Base-by-base conservation (phyloP, 1,140 invertebrate species). In the Bombyx mandarina region DNA sequence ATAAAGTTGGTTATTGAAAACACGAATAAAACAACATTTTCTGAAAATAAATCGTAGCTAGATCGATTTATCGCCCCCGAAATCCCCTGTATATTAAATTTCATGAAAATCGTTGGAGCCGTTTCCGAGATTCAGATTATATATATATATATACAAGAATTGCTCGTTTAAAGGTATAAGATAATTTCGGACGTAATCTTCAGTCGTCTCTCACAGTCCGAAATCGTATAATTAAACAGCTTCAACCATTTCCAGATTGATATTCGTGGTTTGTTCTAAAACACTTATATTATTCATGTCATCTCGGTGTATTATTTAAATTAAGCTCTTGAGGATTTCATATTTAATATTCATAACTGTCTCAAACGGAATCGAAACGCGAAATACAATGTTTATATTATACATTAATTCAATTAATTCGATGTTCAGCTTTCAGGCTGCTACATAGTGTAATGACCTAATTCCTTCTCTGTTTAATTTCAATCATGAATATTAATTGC, bases 281-380 rank as follows among this genome's bases (percentile, higher is more conserved):
- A 64, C 69, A 66, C 52, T 58, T 71, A 60, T 62, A 64, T 68
- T 66, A 71, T 71, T 71, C 66, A 71, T 71, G 58, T 61, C 42
- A 43, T 52, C 50, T 55, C 53, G 57, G 45, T 60, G 59, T 66
- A 61, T 66, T 68, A 68, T 68, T 67, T 67, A 65, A 70, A 70
- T 70, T 65, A 63, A 60, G 54, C 61, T 64, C 54, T 67, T 61
- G 60, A 57, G 45, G 58, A 58, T 60, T 60, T 56, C 48, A 22
- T 47, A 62, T 70, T 70, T 50, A 65, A 62, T 67, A 67, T 65
- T 63, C 60, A 61, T 60, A 35, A 54, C 44, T 58, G 51, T 58
- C 56, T 48, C 47, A 56, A 45, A 57, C 55, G 53, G 10, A 45
- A 8, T 2, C 7, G 3, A 44, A 22, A 22, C 45, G 45, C 44